phyloP scores from a whole-genome alignment of 2,888 invertebrate genomes.

The Priapulus caudatus region DNA sequence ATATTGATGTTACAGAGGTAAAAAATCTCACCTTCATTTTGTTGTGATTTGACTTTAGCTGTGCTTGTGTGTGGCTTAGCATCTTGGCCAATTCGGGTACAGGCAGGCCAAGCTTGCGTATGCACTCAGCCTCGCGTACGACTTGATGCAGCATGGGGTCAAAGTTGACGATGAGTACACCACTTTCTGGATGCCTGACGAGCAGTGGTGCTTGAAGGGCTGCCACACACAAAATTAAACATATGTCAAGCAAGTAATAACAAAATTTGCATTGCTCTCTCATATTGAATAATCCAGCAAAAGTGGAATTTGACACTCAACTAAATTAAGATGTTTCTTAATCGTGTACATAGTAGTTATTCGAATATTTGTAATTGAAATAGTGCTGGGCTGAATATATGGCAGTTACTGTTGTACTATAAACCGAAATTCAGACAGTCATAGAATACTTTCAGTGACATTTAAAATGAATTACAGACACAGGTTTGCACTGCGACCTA shows the following conservation, averaged over 20 bases:
- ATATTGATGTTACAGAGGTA: too few relatives aligned
- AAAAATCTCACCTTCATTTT: slow-evolving; percentile 50
- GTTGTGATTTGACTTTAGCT: slow-evolving; percentile 51
- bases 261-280: not conserved
- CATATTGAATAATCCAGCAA: too few relatives aligned
- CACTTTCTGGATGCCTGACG: slow-evolving; percentile 52
- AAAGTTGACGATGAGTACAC: slow-evolving; percentile 49
- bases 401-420: too few relatives aligned
- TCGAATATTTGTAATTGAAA: too few relatives aligned
- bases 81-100: slow-evolving; percentile 65
- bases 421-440: too few relatives aligned
- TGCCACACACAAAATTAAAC: slow-evolving; percentile 21
- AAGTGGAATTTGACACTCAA: too few relatives aligned
- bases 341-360: too few relatives aligned
- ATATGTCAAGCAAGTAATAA: slow-evolving; percentile 18
- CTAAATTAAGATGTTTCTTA: too few relatives aligned
- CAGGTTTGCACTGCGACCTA: too few relatives aligned
- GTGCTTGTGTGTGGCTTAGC: slow-evolving; percentile 57
- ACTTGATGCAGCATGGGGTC: slow-evolving; percentile 46
- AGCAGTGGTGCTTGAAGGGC: slow-evolving; percentile 57
- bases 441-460: too few relatives aligned
- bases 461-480: too few relatives aligned
- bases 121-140: slow-evolving; percentile 65
- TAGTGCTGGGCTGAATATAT: too few relatives aligned
- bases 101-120: slow-evolving; percentile 59